Evolutionary conservation across 2,797 vertebrate genomes (phyloP), one percentile per base, ranked within the genome.

Genomic region (Tragelaphus oryx): DNA sequence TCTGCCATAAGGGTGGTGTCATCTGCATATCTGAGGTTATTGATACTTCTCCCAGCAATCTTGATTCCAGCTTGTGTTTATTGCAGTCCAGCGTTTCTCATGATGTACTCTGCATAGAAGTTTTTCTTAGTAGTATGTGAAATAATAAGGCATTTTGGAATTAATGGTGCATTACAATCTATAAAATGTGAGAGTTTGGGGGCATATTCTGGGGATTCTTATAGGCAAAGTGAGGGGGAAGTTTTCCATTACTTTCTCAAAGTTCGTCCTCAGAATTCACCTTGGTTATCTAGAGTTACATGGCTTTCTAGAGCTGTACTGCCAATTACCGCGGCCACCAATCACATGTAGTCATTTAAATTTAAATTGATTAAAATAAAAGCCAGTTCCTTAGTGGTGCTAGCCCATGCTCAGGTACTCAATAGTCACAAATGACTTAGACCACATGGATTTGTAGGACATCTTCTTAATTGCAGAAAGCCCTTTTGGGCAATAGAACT

Each of bases 81-180:
- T 46, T 46, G 2, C 44, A 46, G 44, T 10, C 9, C 44, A 46
- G 44, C 0, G 44, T 46, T 46, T 46, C 44, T 46, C 44, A 46
- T 46, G 44, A 46, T 46, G 44, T 46, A 46, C 44, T 46, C 44
- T 46, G 44, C 44, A 46, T 46, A 46, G 9, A 46, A 46, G 44
- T 48, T 48, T 52, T 82, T 62, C 46, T 71, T 89, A 87, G 26
- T 41, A 46, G 33, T 46, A 65, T 9, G 48, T 52, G 75, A 93
- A 92, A 82, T 50, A 84, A 90, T 89, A 76, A 90, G 80, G 33
- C 16, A 89, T 84, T 74, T 89, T 55, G 89, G 93, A 90, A 44
- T 62, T 52, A 3, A 71, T 37, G n/a, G 22, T 68, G 6, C 33
- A 60, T 88, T 95, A 81, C 1, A 54, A 52, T 92, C 71, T n/a